Base-by-base conservation (phyloP, 2,113 vertebrate genomes). In the Psophia crepitans region DNA sequence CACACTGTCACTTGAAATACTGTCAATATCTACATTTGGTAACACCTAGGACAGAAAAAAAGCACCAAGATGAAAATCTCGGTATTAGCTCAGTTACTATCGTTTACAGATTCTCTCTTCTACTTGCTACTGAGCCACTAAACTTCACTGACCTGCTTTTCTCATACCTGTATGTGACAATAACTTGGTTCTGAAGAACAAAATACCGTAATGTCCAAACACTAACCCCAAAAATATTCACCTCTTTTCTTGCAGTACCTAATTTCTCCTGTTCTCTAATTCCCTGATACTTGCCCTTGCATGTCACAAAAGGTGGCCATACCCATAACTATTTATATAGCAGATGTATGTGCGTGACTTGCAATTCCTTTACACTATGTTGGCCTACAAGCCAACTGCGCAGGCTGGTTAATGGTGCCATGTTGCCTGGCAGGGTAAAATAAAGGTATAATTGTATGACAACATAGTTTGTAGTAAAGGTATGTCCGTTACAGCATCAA, bases 11-110 rank as follows among this genome's bases (percentile, higher is more conserved):
- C 96, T 97, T 12, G 97, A 97, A 96, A 95, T 39, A 84, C 98
- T 98, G 69, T 98, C 98, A 81, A 99, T 99, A 89, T 99, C 98
- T 75, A 99, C 97, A 78, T 69, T 98, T 26, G 99, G 99, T 64
- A 99, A 97, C 33, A 98, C 98, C 99, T 99, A 93, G n/a, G 91
- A 75, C 6, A 93, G 41, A 35, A 44, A 54, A 37, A 71, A 51
- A 74, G 7, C 35, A 89, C 28, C 32, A 57, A 6, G 35, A 16
- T 43, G 82, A 87, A 84, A 81, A 87, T 15, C 5, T 48, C 3
- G 32, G 7, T 8, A n/a, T 78, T 43, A 75, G 41, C 14, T 69
- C 12, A 4, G 33, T 8, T 58, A 10, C 71, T 74, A 33, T 4
- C 5, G 1, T 2, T 77, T 30, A 37, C 11, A 69, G 23, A 58